A percentile compares a stretch with the other conserved stretches of the same genome.
phyloP scores from a whole-genome alignment of 2,797 vertebrate species.

The Rhinichthys osculus region DNA sequence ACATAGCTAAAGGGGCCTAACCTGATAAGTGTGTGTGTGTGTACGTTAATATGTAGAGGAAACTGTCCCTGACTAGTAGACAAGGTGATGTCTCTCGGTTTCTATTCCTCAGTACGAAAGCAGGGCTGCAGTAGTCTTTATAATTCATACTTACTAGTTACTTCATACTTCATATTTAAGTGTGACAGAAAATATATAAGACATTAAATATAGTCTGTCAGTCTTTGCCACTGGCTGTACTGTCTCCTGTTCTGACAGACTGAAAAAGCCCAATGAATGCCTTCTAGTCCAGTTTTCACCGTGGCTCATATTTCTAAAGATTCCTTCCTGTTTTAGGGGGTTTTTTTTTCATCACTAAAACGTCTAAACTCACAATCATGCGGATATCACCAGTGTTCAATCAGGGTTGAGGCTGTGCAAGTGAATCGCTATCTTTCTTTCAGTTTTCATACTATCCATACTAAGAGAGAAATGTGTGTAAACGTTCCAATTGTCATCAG shows the following conservation, averaged over 20 bases:
- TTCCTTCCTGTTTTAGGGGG: background rate
- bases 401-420: background rate
- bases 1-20: slow-evolving; percentile 37
- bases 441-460: background rate
- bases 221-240: slow-evolving; percentile 69
- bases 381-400: slow-evolving; percentile 2
- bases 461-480: background rate
- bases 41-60: background rate
- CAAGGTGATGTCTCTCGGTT: background rate
- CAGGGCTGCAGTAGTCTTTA: background rate
- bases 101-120: slow-evolving; percentile 58
- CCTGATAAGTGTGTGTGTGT: background rate
- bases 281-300: background rate
- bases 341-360: background rate
- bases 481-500: background rate
- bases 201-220: background rate
- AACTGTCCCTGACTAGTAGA: background rate
- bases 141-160: background rate
- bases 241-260: slow-evolving; percentile 64
- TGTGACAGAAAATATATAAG: background rate
- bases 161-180: background rate
- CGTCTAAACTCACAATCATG: slow-evolving; percentile 61
- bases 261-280: background rate
- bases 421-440: background rate
- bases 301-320: background rate